Percentiles rank a stretch among this genome's conserved stretches.
Conservation (phyloP, 2,888 invertebrate genomes). For the Trichopria drosophilae region DNA sequence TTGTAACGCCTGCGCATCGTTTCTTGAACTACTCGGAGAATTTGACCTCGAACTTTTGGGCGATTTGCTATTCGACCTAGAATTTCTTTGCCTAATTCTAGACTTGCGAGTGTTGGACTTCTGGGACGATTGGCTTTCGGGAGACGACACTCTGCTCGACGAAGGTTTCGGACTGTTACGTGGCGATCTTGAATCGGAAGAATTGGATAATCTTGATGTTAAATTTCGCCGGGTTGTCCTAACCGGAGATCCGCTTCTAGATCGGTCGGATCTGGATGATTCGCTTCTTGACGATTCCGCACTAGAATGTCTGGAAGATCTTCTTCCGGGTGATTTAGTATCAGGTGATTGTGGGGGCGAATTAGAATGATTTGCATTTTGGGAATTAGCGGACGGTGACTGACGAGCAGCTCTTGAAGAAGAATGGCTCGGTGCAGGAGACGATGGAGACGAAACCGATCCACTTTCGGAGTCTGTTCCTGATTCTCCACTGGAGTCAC, state of each 20-base stretch:
- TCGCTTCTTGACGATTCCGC: conserved; percentile 44
- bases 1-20: too few relatives aligned
- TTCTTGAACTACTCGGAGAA: too few relatives aligned
- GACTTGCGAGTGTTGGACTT: conserved; percentile 46
- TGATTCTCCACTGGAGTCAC: conserved; percentile 50
- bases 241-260: conserved; percentile 46
- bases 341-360: too few relatives aligned
- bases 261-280: conserved; percentile 46
- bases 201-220: conserved; percentile 45
- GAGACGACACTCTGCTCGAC: too few relatives aligned
- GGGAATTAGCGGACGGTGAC: conserved; percentile 38
- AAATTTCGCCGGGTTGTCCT: conserved; percentile 51
- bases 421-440: conserved; percentile 56
- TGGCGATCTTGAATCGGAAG: conserved; percentile 44
- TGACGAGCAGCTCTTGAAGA: conserved; percentile 47
- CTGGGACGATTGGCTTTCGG: conserved; percentile 37
- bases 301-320: conserved; percentile 51
- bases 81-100: too few relatives aligned
- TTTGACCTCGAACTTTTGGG: too few relatives aligned
- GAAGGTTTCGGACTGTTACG: conserved; percentile 45
- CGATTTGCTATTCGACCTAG: too few relatives aligned
- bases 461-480: conserved; percentile 61
- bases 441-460: conserved; percentile 52
- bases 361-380: too few relatives aligned
- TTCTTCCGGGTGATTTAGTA: conserved; percentile 45